Evolutionary conservation across 2,113 vertebrate species (phyloP), one percentile per base, ranked within the genome.

Genomic region (Colossoma macropomum): DNA sequence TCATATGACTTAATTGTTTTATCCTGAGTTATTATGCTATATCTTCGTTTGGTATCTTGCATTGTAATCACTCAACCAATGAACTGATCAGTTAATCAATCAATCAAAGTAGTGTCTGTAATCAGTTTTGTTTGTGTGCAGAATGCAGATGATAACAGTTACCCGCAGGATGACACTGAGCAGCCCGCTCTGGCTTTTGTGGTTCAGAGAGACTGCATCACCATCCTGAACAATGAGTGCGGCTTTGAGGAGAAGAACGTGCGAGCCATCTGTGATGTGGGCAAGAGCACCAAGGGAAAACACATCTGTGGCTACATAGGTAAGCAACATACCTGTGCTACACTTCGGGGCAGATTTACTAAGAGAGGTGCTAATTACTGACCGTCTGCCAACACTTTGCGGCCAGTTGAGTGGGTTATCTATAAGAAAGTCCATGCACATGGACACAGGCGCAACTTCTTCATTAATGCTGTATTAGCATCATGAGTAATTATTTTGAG

Each of bases 111-210:
- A 28, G 13, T 13, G 6, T 60, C 25, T 62, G 30, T 25, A 12
- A 23, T 63, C 7, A 84, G 23, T n/a, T 30, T 41, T 30, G 1
- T 30, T 1, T 86, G 45, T 84, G 54, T 81, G 34, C 83, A 95
- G 95, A 95, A 95, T 15, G 95, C 95, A 0, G 95, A 95, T 54
- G 95, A 95, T 84, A 95, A 95, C 90, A 90, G 80, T 70, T 95
- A 95, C 56, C 89, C 89, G 0, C 45, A 28, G 1, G 87, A 86
- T 0, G 12, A 34, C 1, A 81, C 71, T 0, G 71, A 85, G 0
- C n/a, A 90, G 28, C 93, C 94, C 0, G 89, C 94, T 0, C 86
- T 95, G 85, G 93, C 92, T 27, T 95, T 95, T 8, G 87, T 95
- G 87, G 91, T 95, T 62, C 91, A 94, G 85, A 90, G 60, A 72